Evolutionary conservation across 2,888 invertebrate genomes (phyloP).

Genomic region (Dicycla oo): DNA sequence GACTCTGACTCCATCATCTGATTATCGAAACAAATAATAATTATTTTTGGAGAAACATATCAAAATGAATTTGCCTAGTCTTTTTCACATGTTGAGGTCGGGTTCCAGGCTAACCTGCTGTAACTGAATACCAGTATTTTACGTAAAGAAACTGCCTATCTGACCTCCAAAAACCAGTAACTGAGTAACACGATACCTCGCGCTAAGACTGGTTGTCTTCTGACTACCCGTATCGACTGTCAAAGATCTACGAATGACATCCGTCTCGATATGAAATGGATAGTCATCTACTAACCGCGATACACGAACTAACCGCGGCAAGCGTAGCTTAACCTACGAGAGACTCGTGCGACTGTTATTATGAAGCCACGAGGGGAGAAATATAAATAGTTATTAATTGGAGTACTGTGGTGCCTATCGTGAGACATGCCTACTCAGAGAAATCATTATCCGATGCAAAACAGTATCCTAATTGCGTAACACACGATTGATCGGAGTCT

Average conservation of each 20-base stretch:
- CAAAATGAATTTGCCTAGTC: neutral
- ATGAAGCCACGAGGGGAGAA: too few species aligned
- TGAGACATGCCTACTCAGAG: neutral
- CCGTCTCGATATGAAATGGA: neutral
- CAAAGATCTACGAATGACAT: neutral
- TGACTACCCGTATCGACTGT: neutral
- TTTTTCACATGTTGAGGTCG: neutral
- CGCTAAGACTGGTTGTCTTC: neutral
- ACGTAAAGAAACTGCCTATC: neutral
- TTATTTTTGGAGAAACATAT: neutral
- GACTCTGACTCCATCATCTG: conserved; percentile 84
- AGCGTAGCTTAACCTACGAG: neutral
- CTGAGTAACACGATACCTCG: neutral
- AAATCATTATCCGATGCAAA: neutral
- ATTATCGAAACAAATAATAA: conserved; percentile 8
- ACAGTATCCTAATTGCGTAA: too few species aligned
- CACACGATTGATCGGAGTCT: too few species aligned
- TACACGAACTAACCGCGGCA: neutral
- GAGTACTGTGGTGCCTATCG: conserved; percentile 6
- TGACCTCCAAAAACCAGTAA: neutral
- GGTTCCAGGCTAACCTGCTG: neutral
- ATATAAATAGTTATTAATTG: too few species aligned
- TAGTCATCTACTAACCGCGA: neutral
- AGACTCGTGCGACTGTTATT: neutral
- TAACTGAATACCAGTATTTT: neutral